Percentiles rank a stretch among this genome's conserved stretches.
phyloP scores from a whole-genome alignment of 2,797 vertebrate genomes.

The Arctocebus calabarensis region DNA sequence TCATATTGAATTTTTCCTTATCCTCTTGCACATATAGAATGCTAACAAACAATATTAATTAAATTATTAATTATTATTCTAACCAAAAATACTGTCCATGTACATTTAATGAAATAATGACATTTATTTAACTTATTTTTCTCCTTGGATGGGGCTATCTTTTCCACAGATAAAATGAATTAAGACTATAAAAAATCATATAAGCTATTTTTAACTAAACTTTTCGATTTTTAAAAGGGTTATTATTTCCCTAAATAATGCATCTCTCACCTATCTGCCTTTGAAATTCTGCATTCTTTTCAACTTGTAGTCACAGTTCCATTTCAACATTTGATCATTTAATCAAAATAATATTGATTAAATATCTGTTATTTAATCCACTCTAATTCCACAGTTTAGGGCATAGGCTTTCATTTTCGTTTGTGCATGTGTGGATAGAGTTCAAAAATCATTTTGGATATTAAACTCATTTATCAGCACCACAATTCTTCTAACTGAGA shows the following conservation, averaged over 20 bases:
- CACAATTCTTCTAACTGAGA: background rate
- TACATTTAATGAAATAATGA: background rate
- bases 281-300: background rate
- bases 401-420: background rate
- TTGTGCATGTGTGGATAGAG: background rate
- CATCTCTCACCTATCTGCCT: background rate
- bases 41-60: background rate
- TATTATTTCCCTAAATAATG: background rate
- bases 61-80: background rate
- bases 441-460: background rate
- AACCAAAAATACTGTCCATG: background rate
- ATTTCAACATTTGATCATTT: background rate
- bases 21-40: background rate
- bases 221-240: background rate
- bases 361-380: background rate
- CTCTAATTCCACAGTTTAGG: background rate
- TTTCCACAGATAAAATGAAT: background rate
- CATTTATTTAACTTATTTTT: background rate
- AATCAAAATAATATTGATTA: background rate
- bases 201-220: background rate
- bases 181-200: background rate
- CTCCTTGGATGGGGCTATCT: background rate
- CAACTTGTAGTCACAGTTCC: background rate
- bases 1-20: background rate
- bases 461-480: background rate